Evolutionary conservation across 2,888 invertebrate genomes (phyloP), one percentile per base, ranked within the genome.

Genomic region (Tetragnatha montana): DNA sequence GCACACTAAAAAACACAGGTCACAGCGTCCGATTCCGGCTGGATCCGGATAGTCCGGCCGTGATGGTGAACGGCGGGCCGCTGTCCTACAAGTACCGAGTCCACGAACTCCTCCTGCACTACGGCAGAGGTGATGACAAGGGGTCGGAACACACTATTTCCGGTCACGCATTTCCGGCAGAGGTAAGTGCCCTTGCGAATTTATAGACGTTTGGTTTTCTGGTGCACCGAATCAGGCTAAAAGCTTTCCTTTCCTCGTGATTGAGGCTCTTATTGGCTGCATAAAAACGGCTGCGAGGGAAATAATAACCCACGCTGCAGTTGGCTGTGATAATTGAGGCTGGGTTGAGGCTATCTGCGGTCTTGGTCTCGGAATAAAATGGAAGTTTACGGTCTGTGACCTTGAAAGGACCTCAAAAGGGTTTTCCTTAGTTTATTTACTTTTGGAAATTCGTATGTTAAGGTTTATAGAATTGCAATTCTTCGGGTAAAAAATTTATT

Each of bases 141-240:
- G 99, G 99, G 47, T 99, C 99, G 17, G 99, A 99, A 93, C 99
- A 99, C 94, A 97, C 97, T 89, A 97, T 99, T 93, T 98, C 98
- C 93, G 98, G 98, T 92, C 97, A 98, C 93, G 96, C 97, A 88
- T 99, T 99, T 94, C 99, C 99, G 10, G 98, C 98, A 84, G 99
- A 99, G 96, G 99, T 99, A 94, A 87, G 89, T 81, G 80, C 22
- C 79, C 47, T 70, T 68, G 74, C 74, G 12, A 71, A 71, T 71
- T 79, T 79, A 75, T 75, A 50, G 19, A 47, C 10, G 80, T 81
- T 81, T 81, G 70, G 81, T 50, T 47, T 81, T 47, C 81, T 80
- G 49, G 19, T 70, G 69, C 35, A 35, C 12, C 19, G 68, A 75
- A 87, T 87, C 74, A 87, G 47, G 81, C n/a, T 87, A 87, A 87